Base-by-base conservation (phyloP, 2,797 vertebrate genomes). In the Heteromormyrus szaboi region DNA sequence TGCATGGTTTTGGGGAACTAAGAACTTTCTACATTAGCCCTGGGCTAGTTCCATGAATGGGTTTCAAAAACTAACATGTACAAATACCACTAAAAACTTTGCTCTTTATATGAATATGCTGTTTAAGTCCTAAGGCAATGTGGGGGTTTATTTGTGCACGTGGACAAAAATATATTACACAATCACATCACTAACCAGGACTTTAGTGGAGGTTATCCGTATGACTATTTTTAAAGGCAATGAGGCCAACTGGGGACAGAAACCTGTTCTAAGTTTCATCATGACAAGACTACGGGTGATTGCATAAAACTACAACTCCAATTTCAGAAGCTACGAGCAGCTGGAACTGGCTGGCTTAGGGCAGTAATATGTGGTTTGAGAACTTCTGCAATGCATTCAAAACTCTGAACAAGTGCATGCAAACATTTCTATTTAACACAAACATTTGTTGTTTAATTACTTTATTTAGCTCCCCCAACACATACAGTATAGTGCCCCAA, bases 381-480 rank as follows among this genome's bases (percentile, higher is more conserved):
- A 79, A 44, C 33, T 76, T 76, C 12, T n/a, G 37, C 37, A 79
- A 17, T n/a, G 37, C 72, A 79, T 44, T 44, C 17, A 44, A n/a
- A 44, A 44, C 33, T n/a, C 37, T 79, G 62, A 68, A 68, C 33
- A 79, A 2, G 46, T 22, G 46, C 46, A 84, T 54, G 50, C 48
- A 87, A 87, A 46, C 3, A 50, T 44, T 46, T n/a, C 59, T 37
- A 72, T 22, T 53, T 17, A 62, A 81, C 65, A 46, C 19, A 54
- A 50, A 29, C 53, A 59, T 17, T 41, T 87, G 53, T 91, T 93
- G 53, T 91, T 93, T 92, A 92, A 92, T 95, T 93, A 95, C 92
- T 96, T 96, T 96, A 96, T 96, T 96, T 92, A 93, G 92, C 95
- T 89, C 72, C 89, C 89, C 87, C 87, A n/a, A 94, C 92, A 92